These are phyloP conservation scores for Cryptus armator DNA, from an alignment of 2,888 invertebrate species.

Conservation along the genomic window DNA sequence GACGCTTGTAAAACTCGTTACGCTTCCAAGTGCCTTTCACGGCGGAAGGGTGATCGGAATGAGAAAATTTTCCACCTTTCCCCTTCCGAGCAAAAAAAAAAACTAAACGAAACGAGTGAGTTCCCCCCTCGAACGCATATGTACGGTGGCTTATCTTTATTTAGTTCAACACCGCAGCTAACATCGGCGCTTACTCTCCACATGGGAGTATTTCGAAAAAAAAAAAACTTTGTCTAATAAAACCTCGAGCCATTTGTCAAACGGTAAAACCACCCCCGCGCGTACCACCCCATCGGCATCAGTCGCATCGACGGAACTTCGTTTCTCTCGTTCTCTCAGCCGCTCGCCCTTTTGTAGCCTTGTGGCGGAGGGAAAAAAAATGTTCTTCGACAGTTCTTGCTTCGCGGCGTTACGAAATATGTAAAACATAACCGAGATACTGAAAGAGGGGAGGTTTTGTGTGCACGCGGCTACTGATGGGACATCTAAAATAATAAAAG, in stretches of 20 bases:
- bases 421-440: slow-evolving; percentile 81
- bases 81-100: neutral
- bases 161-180: slow-evolving; percentile 43
- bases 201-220: slow-evolving; percentile 74
- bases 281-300: slow-evolving; percentile 27
- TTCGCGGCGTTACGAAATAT: slow-evolving; percentile 74
- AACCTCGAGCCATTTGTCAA: slow-evolving; percentile 83
- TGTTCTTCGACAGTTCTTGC: slow-evolving; percentile 36
- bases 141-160: slow-evolving; percentile 51
- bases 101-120: slow-evolving; percentile 30
- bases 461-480: slow-evolving; percentile 75
- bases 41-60: slow-evolving; percentile 52
- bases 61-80: slow-evolving; percentile 39
- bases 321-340: neutral
- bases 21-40: slow-evolving; percentile 44
- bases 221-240: slow-evolving; percentile 82
- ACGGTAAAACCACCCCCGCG: slow-evolving; percentile 68
- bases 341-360: slow-evolving; percentile 36
- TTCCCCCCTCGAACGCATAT: neutral
- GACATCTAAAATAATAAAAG: slow-evolving; percentile 85
- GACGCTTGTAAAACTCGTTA: slow-evolving; percentile 58
- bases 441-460: slow-evolving; percentile 26
- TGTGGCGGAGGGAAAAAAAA: slow-evolving; percentile 30
- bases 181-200: slow-evolving; percentile 43
- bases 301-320: slow-evolving; percentile 7